Evolutionary conservation across 1,140 invertebrate species (phyloP), one percentile per base, ranked within the genome.

Genomic region (Drosophila quadrilineata): DNA sequence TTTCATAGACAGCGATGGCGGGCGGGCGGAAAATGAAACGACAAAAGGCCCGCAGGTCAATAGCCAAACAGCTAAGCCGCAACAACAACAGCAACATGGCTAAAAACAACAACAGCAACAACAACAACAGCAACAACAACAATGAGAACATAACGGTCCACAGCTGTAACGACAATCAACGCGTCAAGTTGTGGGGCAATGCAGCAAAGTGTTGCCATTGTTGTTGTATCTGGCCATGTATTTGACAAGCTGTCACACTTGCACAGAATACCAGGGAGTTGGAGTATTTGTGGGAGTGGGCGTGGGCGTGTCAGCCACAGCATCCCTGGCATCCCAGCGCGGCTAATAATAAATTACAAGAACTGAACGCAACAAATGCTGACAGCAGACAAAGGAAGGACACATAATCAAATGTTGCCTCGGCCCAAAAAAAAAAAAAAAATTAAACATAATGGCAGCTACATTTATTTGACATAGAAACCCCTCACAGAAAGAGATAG

Each of bases 221-320:
- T 29, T 62, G 69, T 28, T 67, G 17, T 12, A 57, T 14, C 26
- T 53, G 58, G 33, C 31, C 38, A 54, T 75, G 63, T 69, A 67
- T 80, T 82, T 85, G 79, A 77, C 79, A 71, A 52, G 74, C 65
- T 82, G 79, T 85, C 79, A 84, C 67, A 64, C 41, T 59, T 66
- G 49, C 45, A 46, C n/a, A 6, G 49, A 9, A 52, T 28, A 60
- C 9, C 36, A 26, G 16, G 22, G 24, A 29, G 14, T 1, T 16
- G 26, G 19, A 33, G 33, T 43, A 43, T 49, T 45, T 36, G 33
- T 46, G 35, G 28, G 38, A 22, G 24, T 70, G 28, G 57, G 49
- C 40, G 49, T 57, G 45, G 36, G 45, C 43, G 46, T 41, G 26
- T 22, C 54, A 40, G 53, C 57, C 56, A 63, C 38, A 22, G 12